These are phyloP conservation scores for Tetragnatha montana DNA, from an alignment of 2,888 invertebrate genomes.

Conservation along the genomic window DNA sequence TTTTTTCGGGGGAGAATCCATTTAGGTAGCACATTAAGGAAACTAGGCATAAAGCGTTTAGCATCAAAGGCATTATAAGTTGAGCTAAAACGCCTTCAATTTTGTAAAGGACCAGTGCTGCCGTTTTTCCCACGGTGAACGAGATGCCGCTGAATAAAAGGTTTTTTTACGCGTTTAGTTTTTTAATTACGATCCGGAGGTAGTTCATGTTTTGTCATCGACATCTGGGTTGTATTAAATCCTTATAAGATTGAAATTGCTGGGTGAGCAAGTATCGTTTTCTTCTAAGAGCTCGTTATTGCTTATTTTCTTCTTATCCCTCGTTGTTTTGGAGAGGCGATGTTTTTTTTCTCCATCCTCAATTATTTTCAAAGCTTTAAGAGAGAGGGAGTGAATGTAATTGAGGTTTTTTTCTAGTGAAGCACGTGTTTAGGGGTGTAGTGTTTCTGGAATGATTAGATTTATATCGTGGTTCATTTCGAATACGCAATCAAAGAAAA, in stretches of 20 bases:
- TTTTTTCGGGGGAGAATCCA: conserved; percentile 40
- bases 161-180: neutral
- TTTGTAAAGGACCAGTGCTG: conserved; percentile 6
- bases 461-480: too few species aligned
- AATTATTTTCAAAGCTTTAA: neutral
- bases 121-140: conserved; percentile 14
- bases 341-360: neutral
- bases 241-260: neutral
- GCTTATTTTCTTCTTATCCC: neutral
- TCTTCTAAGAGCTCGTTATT: neutral
- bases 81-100: conserved; percentile 32
- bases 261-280: neutral
- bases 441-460: too few species aligned
- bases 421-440: neutral
- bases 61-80: conserved; percentile 42
- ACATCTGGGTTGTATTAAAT: conserved; percentile 33
- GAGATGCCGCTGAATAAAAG: conserved; percentile 26
- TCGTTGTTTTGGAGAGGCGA: neutral
- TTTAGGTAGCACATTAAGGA: conserved; percentile 42
- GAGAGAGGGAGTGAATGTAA: neutral
- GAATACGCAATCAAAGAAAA: too few species aligned
- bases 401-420: neutral
- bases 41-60: conserved; percentile 36
- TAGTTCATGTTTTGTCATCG: conserved; percentile 28
- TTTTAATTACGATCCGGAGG: neutral